phyloP scores from a whole-genome alignment of 64 coral and sea anemone species.

The Exaiptasia diaphana region DNA sequence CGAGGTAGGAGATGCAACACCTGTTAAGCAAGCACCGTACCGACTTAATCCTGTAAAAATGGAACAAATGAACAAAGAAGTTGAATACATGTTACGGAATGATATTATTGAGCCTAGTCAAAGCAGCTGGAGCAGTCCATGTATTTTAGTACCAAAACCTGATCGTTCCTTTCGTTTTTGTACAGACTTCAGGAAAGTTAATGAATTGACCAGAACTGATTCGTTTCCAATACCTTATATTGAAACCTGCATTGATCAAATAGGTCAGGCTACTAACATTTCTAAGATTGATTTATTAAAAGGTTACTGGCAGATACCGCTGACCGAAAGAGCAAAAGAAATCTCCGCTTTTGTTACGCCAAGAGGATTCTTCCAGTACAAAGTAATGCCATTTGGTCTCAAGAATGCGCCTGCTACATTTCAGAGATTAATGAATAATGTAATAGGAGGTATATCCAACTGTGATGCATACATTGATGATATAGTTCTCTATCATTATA shows the following conservation, averaged over 20 bases:
- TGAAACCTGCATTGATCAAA: constrained; percentile 2
- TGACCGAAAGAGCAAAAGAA: neutral
- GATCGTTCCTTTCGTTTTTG: neutral
- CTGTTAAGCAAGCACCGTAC: neutral
- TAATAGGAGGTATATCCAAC: neutral
- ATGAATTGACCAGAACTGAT: constrained; percentile 18
- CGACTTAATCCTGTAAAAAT: neutral
- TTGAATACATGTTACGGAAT: constrained; percentile 17
- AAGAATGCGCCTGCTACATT: neutral
- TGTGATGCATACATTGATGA: constrained; percentile 9
- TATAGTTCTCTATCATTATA: neutral
- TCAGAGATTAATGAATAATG: constrained; percentile 9
- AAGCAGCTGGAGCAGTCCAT: constrained; percentile 4
- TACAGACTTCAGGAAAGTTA: neutral
- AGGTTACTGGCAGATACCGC: constrained; percentile 50
- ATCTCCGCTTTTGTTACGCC: constrained; percentile 17
- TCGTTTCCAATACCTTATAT: constrained; percentile 41
- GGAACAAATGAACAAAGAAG: neutral
- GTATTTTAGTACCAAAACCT: constrained; percentile 15
- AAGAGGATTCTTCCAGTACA: constrained; percentile 11
- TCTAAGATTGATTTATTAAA: constrained; percentile 6
- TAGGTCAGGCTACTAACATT: neutral
- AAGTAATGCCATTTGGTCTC: constrained; percentile 24
- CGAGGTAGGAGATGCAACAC: constrained; percentile 27
- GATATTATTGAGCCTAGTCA: constrained; percentile 16